Base-by-base conservation (phyloP, 2,113 vertebrate species). In the Stigmatopora argus region DNA sequence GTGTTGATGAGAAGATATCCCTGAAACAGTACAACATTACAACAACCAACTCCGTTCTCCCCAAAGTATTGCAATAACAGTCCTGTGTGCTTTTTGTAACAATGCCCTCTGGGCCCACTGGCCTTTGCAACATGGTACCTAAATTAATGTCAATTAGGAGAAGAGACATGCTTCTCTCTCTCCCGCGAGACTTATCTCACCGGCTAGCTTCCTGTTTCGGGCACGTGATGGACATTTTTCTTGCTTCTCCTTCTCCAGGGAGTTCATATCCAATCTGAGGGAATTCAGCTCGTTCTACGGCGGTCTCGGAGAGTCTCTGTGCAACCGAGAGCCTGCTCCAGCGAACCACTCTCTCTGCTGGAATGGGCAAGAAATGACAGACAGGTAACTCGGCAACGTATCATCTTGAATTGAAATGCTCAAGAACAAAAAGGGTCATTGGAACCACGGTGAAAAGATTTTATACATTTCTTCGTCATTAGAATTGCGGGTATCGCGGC, bases 301-400 rank as follows among this genome's bases (percentile, higher is more conserved):
- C 52, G 91, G 89, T 68, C 87, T 99, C 8, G 93, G 95, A 21
- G 94, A 93, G 64, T 91, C 94, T 4, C 77, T 98, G 83, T 99
- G 96, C 87, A 94, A 78, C 84, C 92, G 92, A 7, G 94, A 94
- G 86, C 90, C 94, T 0, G 80, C 89, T 7, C 81, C 91, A 7
- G 91, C 87, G 26, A 98, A 98, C 0, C 87, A 95, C 88, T 96
- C 93, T 69, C 86, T 93, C 88, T 99, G 96, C 91, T 99, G 96
- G 96, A 98, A 96, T 0, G 96, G 96, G 70, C 95, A 96, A 79
- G 96, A 98, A 84, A 89, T 99, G 1, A 91, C 94, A 74, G 93
- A 94, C 84, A 97, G 93, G 96, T 98, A 85, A 90, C 72, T 70
- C 38, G 13, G n/a, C 3, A 41, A 12, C 13, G 21, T 19, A 8